Percentiles rank a stretch among this genome's conserved stretches.
Evolutionary conservation across 2,797 vertebrate genomes (phyloP).

Genomic region (Sebastes cheni): DNA sequence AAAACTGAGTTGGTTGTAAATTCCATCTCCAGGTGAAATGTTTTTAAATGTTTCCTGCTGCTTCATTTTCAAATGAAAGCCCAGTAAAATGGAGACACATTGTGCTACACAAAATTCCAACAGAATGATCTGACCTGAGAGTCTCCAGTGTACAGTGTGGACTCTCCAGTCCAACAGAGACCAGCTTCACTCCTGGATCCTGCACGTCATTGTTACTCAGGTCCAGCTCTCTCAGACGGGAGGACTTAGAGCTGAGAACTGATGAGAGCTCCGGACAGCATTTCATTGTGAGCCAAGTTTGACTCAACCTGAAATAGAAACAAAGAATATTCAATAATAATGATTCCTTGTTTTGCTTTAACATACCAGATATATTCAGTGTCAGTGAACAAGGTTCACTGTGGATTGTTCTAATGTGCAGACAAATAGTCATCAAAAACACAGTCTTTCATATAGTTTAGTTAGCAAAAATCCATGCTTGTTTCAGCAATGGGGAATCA

Average conservation of each 20-base stretch:
- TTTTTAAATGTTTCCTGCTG: background rate
- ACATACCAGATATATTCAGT: too few relatives aligned
- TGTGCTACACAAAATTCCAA: background rate
- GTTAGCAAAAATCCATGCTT: too few relatives aligned
- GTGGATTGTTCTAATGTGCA: too few relatives aligned
- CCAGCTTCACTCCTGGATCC: too few relatives aligned
- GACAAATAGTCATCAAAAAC: too few relatives aligned
- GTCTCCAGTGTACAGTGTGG: background rate
- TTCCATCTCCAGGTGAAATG: background rate
- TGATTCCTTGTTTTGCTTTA: too few relatives aligned
- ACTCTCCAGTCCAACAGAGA: too few relatives aligned
- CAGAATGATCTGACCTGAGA: background rate
- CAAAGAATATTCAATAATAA: background rate
- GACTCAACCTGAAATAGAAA: background rate
- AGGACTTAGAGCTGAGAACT: background rate
- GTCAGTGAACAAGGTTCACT: too few relatives aligned
- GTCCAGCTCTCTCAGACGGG: background rate
- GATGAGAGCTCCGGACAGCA: background rate
- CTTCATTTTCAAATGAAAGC: background rate
- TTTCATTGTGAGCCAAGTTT: background rate
- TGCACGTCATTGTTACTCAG: too few relatives aligned
- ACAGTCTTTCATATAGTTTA: too few relatives aligned
- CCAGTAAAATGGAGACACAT: background rate
- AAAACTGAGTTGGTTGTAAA: background rate
- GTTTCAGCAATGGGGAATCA: too few relatives aligned